phyloP scores from a whole-genome alignment of 2,888 invertebrate species.

The Diogma glabrata region DNA sequence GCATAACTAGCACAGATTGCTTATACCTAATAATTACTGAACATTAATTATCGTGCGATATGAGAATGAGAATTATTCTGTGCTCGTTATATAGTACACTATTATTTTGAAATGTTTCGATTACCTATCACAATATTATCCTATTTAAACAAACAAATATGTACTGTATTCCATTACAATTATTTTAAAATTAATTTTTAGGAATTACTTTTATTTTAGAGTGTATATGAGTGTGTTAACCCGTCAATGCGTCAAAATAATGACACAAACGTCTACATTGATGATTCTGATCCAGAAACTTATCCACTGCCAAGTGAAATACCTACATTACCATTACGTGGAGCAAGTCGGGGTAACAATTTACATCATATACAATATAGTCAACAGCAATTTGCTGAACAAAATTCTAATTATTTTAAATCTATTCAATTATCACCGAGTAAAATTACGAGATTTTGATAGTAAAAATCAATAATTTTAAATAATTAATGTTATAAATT shows the following conservation, averaged over 20 bases:
- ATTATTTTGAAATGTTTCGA: too few relatives aligned
- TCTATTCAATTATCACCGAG: slow-evolving; percentile 31
- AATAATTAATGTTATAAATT: too few relatives aligned
- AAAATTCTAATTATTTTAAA: too few relatives aligned
- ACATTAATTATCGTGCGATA: too few relatives aligned
- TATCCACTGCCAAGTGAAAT: slow-evolving; percentile 33
- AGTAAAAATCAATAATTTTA: too few relatives aligned
- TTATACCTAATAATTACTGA: too few relatives aligned
- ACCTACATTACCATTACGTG: slow-evolving; percentile 34
- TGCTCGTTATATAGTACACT: too few relatives aligned
- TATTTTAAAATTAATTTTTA: slow-evolving; percentile 7
- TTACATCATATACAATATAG: slow-evolving; percentile 8
- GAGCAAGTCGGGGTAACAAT: slow-evolving; percentile 19
- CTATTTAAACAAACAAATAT: too few relatives aligned
- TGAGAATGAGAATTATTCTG: too few relatives aligned
- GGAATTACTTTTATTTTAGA: slow-evolving; percentile 28
- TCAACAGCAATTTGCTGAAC: slow-evolving; percentile 1
- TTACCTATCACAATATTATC: too few relatives aligned
- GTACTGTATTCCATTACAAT: too few relatives aligned
- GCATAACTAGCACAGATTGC: too few relatives aligned
- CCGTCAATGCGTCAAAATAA: slow-evolving; percentile 38
- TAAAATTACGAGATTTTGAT: slow-evolving; percentile 35
- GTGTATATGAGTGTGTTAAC: slow-evolving; percentile 46
- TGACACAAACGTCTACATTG: slow-evolving; percentile 9
- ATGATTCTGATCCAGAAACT: slow-evolving; percentile 11